Percentiles rank a stretch among this genome's conserved stretches.
Conservation (phyloP, 2,797 vertebrate species). For the Acanthurus lineatus region DNA sequence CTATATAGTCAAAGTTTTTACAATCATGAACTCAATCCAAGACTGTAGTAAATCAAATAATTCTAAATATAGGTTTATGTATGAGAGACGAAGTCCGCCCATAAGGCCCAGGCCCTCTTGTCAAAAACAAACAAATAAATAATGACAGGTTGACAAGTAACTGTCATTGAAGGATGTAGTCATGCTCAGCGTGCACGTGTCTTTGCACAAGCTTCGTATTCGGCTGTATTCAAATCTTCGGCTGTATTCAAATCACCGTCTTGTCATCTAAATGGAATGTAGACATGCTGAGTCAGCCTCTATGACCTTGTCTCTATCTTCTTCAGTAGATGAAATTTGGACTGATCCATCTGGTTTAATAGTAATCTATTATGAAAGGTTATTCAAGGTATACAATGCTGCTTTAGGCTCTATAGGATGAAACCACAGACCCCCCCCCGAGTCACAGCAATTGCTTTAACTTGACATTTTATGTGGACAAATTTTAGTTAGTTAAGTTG, state of each 20-base stretch:
- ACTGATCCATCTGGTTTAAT: background rate
- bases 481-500: no score
- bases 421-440: no score
- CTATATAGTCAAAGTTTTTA: background rate
- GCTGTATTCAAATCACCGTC: slow-evolving; percentile 28
- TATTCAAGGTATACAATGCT: background rate
- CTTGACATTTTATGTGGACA: background rate
- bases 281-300: background rate
- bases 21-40: background rate
- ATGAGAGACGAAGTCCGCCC: background rate
- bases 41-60: background rate
- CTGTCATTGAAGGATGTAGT: background rate
- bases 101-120: background rate
- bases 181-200: background rate
- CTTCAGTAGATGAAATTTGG: background rate
- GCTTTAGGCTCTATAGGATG: background rate
- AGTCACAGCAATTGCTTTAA: background rate
- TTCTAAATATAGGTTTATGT: background rate
- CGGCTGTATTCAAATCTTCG: slow-evolving; percentile 32
- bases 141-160: background rate
- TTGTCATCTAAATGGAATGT: slow-evolving; percentile 11
- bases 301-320: background rate
- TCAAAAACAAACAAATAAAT: background rate
- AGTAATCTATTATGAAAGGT: background rate
- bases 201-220: background rate